phyloP scores from a whole-genome alignment of 2,797 vertebrate species.

The Enteromius fasciolatus region DNA sequence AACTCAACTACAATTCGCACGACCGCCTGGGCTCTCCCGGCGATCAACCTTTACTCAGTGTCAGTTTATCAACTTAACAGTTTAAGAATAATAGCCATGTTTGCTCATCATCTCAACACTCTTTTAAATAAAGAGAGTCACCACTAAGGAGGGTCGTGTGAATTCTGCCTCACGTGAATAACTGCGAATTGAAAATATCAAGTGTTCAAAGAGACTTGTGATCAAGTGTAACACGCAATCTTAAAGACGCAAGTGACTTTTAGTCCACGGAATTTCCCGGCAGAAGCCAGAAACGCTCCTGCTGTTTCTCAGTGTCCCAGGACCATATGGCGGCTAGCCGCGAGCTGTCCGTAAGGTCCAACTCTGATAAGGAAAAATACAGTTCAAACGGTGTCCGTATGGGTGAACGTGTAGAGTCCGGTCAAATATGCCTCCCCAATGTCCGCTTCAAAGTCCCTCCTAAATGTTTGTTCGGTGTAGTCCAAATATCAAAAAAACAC shows the following conservation, averaged over 20 bases:
- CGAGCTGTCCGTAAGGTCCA: constrained; percentile 37
- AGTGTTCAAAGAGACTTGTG: constrained; percentile 32
- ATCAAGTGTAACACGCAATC: constrained; percentile 38
- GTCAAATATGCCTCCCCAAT: not conserved
- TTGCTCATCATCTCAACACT: constrained; percentile 37
- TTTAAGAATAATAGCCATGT: constrained; percentile 38
- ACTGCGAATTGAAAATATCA: constrained; percentile 26
- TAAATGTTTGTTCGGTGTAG: constrained; percentile 18
- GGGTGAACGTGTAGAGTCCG: constrained; percentile 37
- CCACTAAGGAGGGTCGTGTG: constrained; percentile 20
- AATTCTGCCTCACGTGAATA: constrained; percentile 3
- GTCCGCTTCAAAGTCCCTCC: constrained; percentile 29
- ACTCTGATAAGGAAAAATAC: constrained; percentile 17
- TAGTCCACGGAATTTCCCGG: constrained; percentile 13
- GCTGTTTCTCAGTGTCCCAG: constrained; percentile 24
- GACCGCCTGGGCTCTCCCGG: constrained; percentile 36
- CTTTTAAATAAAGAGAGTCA: constrained; percentile 23
- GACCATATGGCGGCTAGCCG: constrained; percentile 8
- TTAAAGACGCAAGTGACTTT: not conserved
- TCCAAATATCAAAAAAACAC: constrained; percentile 32
- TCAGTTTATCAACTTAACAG: constrained; percentile 37
- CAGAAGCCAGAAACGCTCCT: constrained; percentile 1
- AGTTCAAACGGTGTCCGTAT: constrained; percentile 37
- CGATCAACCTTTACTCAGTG: constrained; percentile 30
- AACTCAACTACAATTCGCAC: constrained; percentile 44